Base-by-base conservation (phyloP, 2,888 invertebrate genomes). In the Diplolepis rosae region DNA sequence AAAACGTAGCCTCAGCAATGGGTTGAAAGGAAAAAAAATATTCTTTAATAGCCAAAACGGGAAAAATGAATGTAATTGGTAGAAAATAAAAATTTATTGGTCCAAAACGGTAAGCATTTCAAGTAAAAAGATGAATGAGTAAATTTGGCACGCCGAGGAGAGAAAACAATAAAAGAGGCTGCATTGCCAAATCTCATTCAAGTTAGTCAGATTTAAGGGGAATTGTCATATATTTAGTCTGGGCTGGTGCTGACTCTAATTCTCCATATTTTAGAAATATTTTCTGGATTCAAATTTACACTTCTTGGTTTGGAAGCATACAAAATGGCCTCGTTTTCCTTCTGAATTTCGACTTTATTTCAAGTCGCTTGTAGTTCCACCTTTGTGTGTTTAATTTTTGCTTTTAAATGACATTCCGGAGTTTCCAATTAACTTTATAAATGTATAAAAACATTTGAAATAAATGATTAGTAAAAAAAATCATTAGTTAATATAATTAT, bases 171-270 rank as follows among this genome's bases (percentile, higher is more conserved):
- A 39, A 61, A 35, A 24, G 61, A 61, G 32, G 24, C n/a, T 61
- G 24, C 24, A 2, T 35, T 61, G 61, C 61, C 61, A 61, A 61
- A 61, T 61, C 24, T 61, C 61, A 24, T 61, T 61, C 39, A 61
- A 61, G 35, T 39, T 61, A 61, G 61, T 61, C 61, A 61, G n/a
- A 22, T 61, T 61, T 24, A 22, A 61, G 35, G 24, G n/a, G 24
- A 39, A 61, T 39, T 18, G 56, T 56, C 24, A 35, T 56, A 56
- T 56, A 22, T 56, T 56, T 18, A 3, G n/a, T 18, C 22, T 2
- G 24, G 39, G 22, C 5, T 61, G 61, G 39, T 61, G 22, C 61
- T 61, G 61, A 61, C 61, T 61, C 39, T 61, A 61, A 39, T 56
- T 56, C 22, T 24, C 35, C 61, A 61, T 39, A 61, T 27, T 56